These are phyloP conservation scores for Holothuria leucospilota DNA, from an alignment of 53 echinoderm and acorn worm species.

Conservation along the genomic window DNA sequence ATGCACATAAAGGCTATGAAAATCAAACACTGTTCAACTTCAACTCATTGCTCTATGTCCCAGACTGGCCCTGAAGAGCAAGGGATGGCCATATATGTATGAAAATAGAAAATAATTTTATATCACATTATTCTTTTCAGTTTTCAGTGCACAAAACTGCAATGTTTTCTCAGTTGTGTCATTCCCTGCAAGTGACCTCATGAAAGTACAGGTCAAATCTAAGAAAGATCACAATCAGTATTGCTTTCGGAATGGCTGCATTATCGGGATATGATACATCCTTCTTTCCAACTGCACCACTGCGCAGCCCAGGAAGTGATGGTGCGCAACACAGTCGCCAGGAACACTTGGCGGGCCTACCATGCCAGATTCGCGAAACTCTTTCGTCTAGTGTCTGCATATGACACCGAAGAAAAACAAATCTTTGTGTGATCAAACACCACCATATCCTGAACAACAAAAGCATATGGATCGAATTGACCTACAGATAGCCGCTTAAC, in stretches of 20 bases:
- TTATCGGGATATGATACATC: background rate
- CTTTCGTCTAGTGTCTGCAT: background rate
- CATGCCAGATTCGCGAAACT: slow-evolving; percentile 21
- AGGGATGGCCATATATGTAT: too few relatives aligned
- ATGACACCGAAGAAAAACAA: slow-evolving; percentile 35
- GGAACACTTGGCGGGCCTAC: slow-evolving; percentile 9
- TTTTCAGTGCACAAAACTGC: too few relatives aligned
- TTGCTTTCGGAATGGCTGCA: background rate
- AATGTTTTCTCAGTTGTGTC: too few relatives aligned
- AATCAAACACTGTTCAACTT: too few relatives aligned
- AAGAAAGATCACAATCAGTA: background rate
- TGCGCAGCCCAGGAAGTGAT: slow-evolving; percentile 22
- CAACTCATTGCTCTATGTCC: too few relatives aligned
- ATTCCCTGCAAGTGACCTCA: too few relatives aligned
- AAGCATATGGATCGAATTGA: slow-evolving; percentile 38
- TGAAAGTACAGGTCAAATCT: too few relatives aligned
- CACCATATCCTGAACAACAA: slow-evolving; percentile 42
- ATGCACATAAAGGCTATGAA: too few relatives aligned
- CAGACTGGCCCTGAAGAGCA: too few relatives aligned
- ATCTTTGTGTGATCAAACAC: slow-evolving; percentile 19
- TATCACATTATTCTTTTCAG: too few relatives aligned
- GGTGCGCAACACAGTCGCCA: background rate
- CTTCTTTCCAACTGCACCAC: background rate
- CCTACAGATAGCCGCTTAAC: background rate
- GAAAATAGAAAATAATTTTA: too few relatives aligned